Percentiles rank a stretch among this genome's conserved stretches.
Conservation (phyloP, 2,113 vertebrate genomes). For the Tyrannus savana region DNA sequence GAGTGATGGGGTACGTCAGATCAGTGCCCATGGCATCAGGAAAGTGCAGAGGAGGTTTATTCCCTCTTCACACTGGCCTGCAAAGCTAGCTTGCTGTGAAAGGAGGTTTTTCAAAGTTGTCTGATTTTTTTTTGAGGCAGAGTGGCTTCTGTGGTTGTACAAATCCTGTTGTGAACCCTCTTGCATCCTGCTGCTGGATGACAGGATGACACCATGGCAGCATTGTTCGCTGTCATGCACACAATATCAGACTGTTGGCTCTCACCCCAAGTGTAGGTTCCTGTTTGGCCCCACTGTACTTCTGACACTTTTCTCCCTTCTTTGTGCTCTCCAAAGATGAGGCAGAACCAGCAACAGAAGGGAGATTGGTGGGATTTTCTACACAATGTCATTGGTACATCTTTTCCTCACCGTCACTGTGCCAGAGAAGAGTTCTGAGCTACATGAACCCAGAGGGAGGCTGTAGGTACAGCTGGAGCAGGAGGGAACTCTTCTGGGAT, state of each 20-base stretch:
- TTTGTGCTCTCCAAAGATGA: background rate
- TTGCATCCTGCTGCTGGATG: background rate
- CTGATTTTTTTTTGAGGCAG: background rate
- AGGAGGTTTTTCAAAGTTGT: background rate
- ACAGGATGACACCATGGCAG: fast-evolving
- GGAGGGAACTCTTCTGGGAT: background rate
- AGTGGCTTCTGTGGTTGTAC: fast-evolving
- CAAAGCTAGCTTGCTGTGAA: background rate
- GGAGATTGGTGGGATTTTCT: background rate
- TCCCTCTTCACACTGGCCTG: background rate
- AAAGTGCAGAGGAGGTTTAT: background rate
- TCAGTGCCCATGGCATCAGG: background rate
- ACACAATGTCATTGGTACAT: fast-evolving
- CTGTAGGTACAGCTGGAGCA: background rate
- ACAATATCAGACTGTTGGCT: fast-evolving
- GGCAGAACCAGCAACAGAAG: background rate
- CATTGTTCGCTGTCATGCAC: fast-evolving
- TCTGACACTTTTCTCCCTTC: background rate
- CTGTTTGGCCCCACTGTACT: background rate
- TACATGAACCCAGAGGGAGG: fast-evolving
- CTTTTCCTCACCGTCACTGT: background rate
- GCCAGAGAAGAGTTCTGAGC: background rate
- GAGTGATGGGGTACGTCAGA: background rate
- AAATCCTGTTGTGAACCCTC: background rate
- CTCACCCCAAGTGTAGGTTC: background rate